Evolutionary conservation across 2,113 vertebrate species (phyloP).

Genomic region (Rhinichthys klamathensis): DNA sequence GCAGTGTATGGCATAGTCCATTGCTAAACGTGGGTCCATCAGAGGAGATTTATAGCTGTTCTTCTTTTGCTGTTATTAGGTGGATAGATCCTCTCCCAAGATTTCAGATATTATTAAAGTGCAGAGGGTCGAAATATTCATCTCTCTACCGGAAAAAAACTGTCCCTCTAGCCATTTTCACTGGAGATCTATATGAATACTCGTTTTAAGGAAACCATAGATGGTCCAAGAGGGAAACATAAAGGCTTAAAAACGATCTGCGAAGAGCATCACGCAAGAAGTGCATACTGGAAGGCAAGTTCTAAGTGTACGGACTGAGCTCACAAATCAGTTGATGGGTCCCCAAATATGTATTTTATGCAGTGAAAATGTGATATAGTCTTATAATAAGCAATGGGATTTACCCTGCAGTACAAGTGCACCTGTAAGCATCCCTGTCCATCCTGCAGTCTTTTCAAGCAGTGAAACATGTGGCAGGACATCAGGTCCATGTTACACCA

Average conservation of each 20-base stretch:
- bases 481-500: constrained; percentile 46
- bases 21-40: constrained; percentile 48
- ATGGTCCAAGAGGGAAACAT: constrained; percentile 18
- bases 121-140: constrained; percentile 58
- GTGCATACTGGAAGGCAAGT: neutral
- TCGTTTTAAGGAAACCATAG: constrained; percentile 21
- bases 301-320: neutral
- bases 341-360: neutral
- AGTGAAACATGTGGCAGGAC: constrained; percentile 42
- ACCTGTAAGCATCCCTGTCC: constrained; percentile 6
- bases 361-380: neutral
- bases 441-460: constrained; percentile 12
- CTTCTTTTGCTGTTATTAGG: constrained; percentile 60
- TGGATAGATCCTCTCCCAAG: constrained; percentile 56
- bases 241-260: neutral
- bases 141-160: constrained; percentile 41
- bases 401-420: constrained; percentile 15
- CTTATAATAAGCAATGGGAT: constrained; percentile 44
- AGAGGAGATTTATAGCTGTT: constrained; percentile 61
- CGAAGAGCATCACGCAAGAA: neutral
- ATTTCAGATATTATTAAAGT: constrained; percentile 62
- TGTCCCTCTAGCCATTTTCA: constrained; percentile 49
- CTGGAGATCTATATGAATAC: constrained; percentile 40
- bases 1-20: constrained; percentile 40
- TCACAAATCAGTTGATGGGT: neutral